Percentiles rank a stretch among this genome's conserved stretches.
phyloP scores from a whole-genome alignment of 2,797 vertebrate genomes.

The Etheostoma nigrum region DNA sequence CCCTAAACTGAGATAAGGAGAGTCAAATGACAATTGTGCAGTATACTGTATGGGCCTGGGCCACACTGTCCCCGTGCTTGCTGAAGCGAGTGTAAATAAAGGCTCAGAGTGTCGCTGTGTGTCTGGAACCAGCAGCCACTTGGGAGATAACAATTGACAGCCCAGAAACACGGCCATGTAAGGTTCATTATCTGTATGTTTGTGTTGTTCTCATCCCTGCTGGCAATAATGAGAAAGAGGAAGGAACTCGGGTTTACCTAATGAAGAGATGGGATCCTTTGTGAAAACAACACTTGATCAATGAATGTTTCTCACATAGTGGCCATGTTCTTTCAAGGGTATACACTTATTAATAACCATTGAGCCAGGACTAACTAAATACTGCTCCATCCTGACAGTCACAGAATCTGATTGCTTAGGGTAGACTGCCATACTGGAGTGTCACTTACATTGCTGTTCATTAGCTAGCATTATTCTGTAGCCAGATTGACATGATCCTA shows the following conservation, averaged over 20 bases:
- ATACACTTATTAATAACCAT: slow-evolving; percentile 32
- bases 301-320: slow-evolving; percentile 23
- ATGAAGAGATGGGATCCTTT: slow-evolving; percentile 53
- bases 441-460: slow-evolving; percentile 51
- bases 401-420: slow-evolving; percentile 27
- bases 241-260: slow-evolving; percentile 47
- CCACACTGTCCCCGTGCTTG: slow-evolving; percentile 32
- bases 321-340: slow-evolving; percentile 38
- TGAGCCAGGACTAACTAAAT: slow-evolving; percentile 40
- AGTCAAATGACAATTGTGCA: slow-evolving; percentile 24
- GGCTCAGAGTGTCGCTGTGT: slow-evolving; percentile 64
- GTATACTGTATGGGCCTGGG: not conserved
- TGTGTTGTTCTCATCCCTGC: slow-evolving; percentile 40
- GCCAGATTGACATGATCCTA: slow-evolving; percentile 42
- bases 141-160: slow-evolving; percentile 63
- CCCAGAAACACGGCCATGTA: slow-evolving; percentile 39
- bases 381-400: slow-evolving; percentile 28
- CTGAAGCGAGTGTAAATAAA: slow-evolving; percentile 59
- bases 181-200: slow-evolving; percentile 65
- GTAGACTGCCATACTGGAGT: slow-evolving; percentile 33
- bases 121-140: slow-evolving; percentile 68
- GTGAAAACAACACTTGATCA: slow-evolving; percentile 49
- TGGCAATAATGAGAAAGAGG: slow-evolving; percentile 46
- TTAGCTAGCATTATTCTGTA: slow-evolving; percentile 52
- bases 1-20: not conserved